Percentiles rank a stretch among this genome's conserved stretches.
Conservation (phyloP, 1,140 invertebrate species). For the Pararge aegeria region DNA sequence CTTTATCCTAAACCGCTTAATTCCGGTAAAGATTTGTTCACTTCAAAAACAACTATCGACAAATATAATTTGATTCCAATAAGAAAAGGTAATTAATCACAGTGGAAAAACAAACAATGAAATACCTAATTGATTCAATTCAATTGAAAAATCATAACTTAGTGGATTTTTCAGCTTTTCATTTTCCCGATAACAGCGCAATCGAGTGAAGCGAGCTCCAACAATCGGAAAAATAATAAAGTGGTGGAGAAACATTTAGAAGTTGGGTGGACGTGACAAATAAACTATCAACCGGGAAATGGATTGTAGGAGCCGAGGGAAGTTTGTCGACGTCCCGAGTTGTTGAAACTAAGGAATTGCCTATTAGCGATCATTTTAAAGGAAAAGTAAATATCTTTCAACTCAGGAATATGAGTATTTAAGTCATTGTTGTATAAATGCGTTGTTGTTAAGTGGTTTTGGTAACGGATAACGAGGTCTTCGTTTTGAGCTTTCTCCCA, state of each 20-base stretch:
- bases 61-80: neutral
- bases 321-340: neutral
- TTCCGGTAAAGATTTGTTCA: no score
- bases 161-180: constrained; percentile 14
- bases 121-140: neutral
- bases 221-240: constrained; percentile 33
- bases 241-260: constrained; percentile 26
- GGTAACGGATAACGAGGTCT: no score
- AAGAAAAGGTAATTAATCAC: neutral
- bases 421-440: no score
- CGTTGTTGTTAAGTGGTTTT: no score
- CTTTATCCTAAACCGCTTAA: no score
- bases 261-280: constrained; percentile 34
- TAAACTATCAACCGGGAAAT: constrained; percentile 26
- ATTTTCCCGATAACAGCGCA: constrained; percentile 19
- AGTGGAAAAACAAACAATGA: neutral
- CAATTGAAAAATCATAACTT: constrained; percentile 5
- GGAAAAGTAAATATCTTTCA: neutral
- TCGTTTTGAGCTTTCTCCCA: no score
- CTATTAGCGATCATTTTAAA: neutral
- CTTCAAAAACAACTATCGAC: no score
- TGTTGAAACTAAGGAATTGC: constrained; percentile 15
- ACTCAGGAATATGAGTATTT: no score
- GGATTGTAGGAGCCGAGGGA: constrained; percentile 7
- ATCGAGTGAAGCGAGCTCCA: constrained; percentile 20